These are phyloP conservation scores for Streptopelia turtur DNA, from an alignment of 2,797 vertebrate species.

Conservation along the genomic window DNA sequence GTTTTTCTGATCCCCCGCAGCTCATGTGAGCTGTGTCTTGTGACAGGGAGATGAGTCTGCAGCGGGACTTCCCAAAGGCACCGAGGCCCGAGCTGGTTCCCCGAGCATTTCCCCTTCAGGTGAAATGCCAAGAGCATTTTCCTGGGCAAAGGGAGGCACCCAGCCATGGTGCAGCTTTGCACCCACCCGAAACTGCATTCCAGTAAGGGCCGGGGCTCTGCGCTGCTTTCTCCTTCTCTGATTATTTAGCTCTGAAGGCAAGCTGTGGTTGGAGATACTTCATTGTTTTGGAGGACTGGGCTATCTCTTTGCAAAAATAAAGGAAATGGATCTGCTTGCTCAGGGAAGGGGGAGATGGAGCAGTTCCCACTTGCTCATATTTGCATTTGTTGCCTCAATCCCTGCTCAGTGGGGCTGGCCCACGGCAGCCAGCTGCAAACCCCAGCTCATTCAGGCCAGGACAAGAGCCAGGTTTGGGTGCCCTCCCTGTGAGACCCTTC, in stretches of 20 bases:
- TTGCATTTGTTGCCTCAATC: neutral
- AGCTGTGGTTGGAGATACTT: slow-evolving; percentile 3
- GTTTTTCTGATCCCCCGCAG: neutral
- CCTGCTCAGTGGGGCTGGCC: fast-evolving
- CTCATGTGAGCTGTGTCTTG: fast-evolving
- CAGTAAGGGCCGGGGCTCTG: neutral
- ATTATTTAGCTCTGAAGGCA: neutral
- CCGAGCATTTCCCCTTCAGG: neutral
- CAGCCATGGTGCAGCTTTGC: neutral
- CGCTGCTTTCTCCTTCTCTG: neutral
- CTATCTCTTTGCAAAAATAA: neutral
- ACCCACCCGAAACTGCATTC: neutral
- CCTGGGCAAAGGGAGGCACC: neutral
- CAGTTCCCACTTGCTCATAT: neutral
- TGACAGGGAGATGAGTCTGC: neutral
- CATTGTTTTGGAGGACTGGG: neutral
- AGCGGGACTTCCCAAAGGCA: neutral
- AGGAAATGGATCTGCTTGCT: neutral
- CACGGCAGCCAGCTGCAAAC: neutral
- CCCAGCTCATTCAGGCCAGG: neutral
- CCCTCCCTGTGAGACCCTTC: fast-evolving
- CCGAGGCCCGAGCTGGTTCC: neutral
- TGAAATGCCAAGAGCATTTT: neutral
- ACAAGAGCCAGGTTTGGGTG: fast-evolving
- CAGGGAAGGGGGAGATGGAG: neutral